Evolutionary conservation across 2,888 invertebrate genomes (phyloP), one percentile per base, ranked within the genome.

Genomic region (Drosophila meridionalis): DNA sequence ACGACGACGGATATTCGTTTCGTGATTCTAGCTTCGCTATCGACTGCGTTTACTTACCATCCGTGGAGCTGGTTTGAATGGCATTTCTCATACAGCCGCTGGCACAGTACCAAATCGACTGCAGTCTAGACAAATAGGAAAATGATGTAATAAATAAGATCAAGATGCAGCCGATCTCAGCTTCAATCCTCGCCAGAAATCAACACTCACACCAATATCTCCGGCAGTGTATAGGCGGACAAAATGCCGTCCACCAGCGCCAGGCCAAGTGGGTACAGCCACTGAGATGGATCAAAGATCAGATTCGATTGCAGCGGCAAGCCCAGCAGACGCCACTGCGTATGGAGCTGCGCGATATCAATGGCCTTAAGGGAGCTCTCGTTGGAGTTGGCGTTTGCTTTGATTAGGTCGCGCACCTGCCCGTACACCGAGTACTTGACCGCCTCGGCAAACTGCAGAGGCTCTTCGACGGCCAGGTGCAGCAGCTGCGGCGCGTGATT

Each of bases 61-160:
- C 84, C 5, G 81, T 84, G 5, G 87, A 80, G 57, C 80, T 79
- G 11, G 79, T 77, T 75, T 90, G 89, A 53, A 92, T 85, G 48
- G 78, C 89, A 78, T 93, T 90, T 20, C 91, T 78, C 52, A 85
- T 63, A 61, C 93, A 93, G 9, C 91, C 90, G n/a, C 76, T 80
- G 6, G 86, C 69, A 63, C 93, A 93, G 68, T 85, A 92, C 93
- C 93, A 93, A 71, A 90, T 86, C n/a, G 93, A 90, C 80, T 93
- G 93, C 38, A 93, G 65, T 2, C 93, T 93, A 57, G 32, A 42
- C 5, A 34, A n/a, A 14, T 0, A 62, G 8, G 7, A 45, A 30
- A 45, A 45, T 6, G 3, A 43, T 11, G 30, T 38, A 26, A 20
- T 3, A 26, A 38, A 14, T n/a, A 11, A 28, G 12, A 42, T 26